Base-by-base conservation (phyloP, 2,113 vertebrate genomes). In the Dasyornis broadbenti region DNA sequence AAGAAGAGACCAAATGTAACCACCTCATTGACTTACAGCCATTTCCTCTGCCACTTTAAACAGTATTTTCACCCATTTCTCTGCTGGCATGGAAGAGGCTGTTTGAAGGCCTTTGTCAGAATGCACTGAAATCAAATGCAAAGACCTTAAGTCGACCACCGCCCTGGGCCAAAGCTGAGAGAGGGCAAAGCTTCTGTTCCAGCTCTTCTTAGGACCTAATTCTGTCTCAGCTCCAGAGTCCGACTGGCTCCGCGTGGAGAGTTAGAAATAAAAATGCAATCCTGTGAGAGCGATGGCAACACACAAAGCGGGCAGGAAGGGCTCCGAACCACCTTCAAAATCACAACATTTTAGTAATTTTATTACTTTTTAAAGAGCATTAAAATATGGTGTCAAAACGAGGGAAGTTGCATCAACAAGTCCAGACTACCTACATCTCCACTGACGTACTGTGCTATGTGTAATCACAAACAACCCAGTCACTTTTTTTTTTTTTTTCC, bases 401-500 rank as follows among this genome's bases (percentile, higher is more conserved):
- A 75, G n/a, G 50, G 66, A 54, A 63, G 33, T 14, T 71, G 82
- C 40, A 83, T 21, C 57, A 73, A 6, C 31, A 49, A 47, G 35
- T 86, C 66, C 75, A 40, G 33, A 44, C 50, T 54, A 72, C 85
- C 82, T 60, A 56, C 53, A 69, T 68, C 57, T 92, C 37, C 56
- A 11, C 53, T 69, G 86, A 65, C 66, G 45, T n/a, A 45, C 28
- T 88, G 68, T 65, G 73, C 83, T 75, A 19, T 14, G n/a, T 75
- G 85, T 44, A 95, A 95, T 89, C 92, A 95, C 92, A 95, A 95
- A 92, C 77, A 95, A 84, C 40, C 65, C 77, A 86, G 73, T 84
- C 86, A 86, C 49, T 60, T 86, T 56, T 84, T 68, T 87, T 49
- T 24, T 44, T 60, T 86, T 56, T 84, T 68, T 87, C 44, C 22